Evolutionary conservation across 2,888 invertebrate genomes (phyloP).

Genomic region (Diploptera punctata): DNA sequence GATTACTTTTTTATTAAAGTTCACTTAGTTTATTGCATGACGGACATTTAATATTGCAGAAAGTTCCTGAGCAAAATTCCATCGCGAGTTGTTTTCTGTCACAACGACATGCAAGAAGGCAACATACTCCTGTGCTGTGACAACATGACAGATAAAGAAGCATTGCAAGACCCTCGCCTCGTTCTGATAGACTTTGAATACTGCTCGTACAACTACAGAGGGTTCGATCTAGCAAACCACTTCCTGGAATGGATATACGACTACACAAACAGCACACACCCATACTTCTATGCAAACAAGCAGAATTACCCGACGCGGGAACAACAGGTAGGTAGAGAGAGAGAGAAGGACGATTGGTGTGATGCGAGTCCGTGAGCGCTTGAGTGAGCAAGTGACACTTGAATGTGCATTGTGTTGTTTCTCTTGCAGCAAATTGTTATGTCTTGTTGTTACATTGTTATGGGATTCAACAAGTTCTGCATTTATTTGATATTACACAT

Average conservation of each 20-base stretch:
- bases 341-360: slow-evolving; percentile 2
- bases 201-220: slow-evolving; percentile 93
- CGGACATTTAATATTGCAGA: slow-evolving; percentile 56
- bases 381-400: background rate
- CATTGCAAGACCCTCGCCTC: slow-evolving; percentile 64
- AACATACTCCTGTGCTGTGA: slow-evolving; percentile 66
- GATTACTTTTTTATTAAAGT: too few relatives aligned
- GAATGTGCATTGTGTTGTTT: too few relatives aligned
- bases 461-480: background rate
- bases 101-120: slow-evolving; percentile 95
- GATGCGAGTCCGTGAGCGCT: background rate
- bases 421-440: too few relatives aligned
- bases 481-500: too few relatives aligned
- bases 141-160: slow-evolving; percentile 44
- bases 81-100: slow-evolving; percentile 91
- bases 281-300: slow-evolving; percentile 74
- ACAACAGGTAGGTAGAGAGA: slow-evolving; percentile 70
- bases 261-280: slow-evolving; percentile 78
- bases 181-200: slow-evolving; percentile 94
- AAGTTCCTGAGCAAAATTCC: slow-evolving; percentile 55
- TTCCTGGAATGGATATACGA: slow-evolving; percentile 93
- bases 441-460: too few relatives aligned
- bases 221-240: slow-evolving; percentile 94
- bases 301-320: slow-evolving; percentile 77
- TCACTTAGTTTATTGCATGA: too few relatives aligned